Evolutionary conservation across 1,140 invertebrate genomes (phyloP).

Genomic region (Drosophila novamexicana): DNA sequence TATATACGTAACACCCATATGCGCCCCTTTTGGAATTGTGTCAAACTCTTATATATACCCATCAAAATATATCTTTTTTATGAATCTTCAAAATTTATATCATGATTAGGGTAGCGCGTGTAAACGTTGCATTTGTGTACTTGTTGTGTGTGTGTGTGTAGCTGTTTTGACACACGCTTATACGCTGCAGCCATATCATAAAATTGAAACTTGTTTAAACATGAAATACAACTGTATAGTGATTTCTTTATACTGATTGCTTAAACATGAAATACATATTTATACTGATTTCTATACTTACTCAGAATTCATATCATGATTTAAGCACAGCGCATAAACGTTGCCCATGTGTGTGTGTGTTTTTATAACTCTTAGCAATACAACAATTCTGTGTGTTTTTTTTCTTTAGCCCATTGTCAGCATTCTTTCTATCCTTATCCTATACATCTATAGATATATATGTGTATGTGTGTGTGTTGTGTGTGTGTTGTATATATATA

Average conservation of each 20-base stretch:
- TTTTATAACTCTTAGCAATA: slow-evolving; percentile 19
- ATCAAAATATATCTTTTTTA: background rate
- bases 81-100: background rate
- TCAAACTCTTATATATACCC: background rate
- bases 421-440: slow-evolving; percentile 10
- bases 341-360: background rate
- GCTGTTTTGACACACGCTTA: background rate
- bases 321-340: background rate
- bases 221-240: too few species aligned
- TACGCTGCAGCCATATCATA: background rate
- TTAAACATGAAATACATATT: too few species aligned
- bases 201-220: background rate
- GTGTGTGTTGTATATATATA: slow-evolving; percentile 1
- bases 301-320: background rate
- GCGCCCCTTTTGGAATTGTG: background rate
- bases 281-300: background rate
- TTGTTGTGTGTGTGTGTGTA: slow-evolving; percentile 4
- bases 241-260: too few species aligned
- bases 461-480: slow-evolving; percentile 18
- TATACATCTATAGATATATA: background rate
- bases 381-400: slow-evolving; percentile 5
- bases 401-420: slow-evolving; percentile 24
- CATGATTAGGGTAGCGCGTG: background rate
- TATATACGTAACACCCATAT: slow-evolving; percentile 5
- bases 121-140: slow-evolving; percentile 6